Evolutionary conservation across 2,797 vertebrate genomes (phyloP), one percentile per base, ranked within the genome.

Genomic region (Vireo griseus): DNA sequence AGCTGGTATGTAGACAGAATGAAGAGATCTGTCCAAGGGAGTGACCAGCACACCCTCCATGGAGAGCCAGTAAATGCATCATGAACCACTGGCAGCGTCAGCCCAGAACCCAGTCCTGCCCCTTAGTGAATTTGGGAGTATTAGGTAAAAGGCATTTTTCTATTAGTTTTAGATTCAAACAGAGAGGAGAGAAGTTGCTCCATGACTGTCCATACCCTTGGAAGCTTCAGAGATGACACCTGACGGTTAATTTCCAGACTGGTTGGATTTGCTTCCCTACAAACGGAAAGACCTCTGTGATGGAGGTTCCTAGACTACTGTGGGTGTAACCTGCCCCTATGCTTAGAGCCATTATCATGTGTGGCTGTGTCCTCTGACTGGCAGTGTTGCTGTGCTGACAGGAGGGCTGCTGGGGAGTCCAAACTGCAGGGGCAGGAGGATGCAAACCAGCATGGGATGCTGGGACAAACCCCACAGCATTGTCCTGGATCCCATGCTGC

Each of bases 381-480:
- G 12, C 67, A 58, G 72, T 12, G 55, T 9, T 31, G 57, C 55
- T 78, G 63, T 0, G 16, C 63, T 91, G 89, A 85, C 84, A 92
- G 54, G 13, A 89, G 28, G 26, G 40, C 48, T 93, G 69, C 74
- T 88, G 80, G 48, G 62, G 45, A 72, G 50, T n/a, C 62, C 5
- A 2, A 86, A 86, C 15, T 75, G 66, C 69, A 87, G 50, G 61
- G 66, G n/a, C 47, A 85, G 54, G 62, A 81, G 80, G 81, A 91
- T 94, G 55, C 39, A 91, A 94, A 82, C 42, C 89, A 94, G 87
- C 87, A 55, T 76, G 85, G 48, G 78, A 79, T 72, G 44, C 66
- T 82, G 90, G 44, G 93, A 92, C 78, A 83, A 91, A 37, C 37
- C 63, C 52, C 59, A 90, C 44, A 82, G 48, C 59, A 94, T 95